These are phyloP conservation scores for Melinopterus prodromus DNA, from an alignment of 2,888 invertebrate genomes.

Conservation along the genomic window DNA sequence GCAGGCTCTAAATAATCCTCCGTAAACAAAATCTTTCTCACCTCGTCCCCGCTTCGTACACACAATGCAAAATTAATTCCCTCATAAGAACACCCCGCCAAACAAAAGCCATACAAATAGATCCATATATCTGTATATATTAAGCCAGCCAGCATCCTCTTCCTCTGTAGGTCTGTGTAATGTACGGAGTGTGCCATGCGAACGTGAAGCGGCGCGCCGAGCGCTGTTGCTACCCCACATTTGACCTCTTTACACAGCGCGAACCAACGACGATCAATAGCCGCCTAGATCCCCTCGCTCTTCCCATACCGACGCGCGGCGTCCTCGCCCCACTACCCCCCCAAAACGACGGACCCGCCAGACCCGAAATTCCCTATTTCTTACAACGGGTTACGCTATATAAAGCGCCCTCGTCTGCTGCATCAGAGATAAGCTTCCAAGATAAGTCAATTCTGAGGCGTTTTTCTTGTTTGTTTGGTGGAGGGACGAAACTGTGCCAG, in stretches of 20 bases:
- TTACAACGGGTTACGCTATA: background rate
- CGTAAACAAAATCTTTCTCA: background rate
- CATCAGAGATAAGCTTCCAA: background rate
- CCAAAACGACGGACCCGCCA: background rate
- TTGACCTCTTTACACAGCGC: background rate
- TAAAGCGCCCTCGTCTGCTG: background rate
- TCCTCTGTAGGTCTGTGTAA: background rate
- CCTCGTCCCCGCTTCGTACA: background rate
- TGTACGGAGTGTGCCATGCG: background rate
- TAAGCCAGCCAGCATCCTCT: background rate
- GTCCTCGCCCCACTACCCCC: background rate
- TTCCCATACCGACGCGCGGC: background rate
- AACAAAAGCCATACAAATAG: background rate
- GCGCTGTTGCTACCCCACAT: constrained; percentile 4
- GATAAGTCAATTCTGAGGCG: background rate
- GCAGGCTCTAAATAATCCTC: background rate
- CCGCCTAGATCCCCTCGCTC: background rate
- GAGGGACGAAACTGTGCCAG: background rate
- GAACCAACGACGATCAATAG: constrained; percentile 4
- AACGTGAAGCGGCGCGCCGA: background rate
- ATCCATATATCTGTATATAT: background rate
- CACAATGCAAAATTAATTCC: background rate
- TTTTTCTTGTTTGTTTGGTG: background rate
- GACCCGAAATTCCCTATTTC: background rate
- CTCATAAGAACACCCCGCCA: background rate